Conservation (phyloP, 2,113 vertebrate species). For the Ophthalmolycus amberensis region DNA sequence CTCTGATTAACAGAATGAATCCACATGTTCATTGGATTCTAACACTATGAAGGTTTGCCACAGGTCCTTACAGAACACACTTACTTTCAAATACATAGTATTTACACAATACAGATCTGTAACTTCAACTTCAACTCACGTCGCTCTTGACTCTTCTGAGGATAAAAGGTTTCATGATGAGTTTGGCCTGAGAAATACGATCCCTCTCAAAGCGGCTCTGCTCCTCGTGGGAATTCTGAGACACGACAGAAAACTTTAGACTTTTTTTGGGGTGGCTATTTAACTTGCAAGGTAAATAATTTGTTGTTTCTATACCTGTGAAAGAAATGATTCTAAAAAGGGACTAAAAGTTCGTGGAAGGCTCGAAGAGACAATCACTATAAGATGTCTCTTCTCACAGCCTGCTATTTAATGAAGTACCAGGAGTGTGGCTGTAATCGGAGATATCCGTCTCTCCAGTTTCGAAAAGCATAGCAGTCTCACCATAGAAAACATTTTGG, state of each 20-base stretch:
- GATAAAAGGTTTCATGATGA: constrained; percentile 99
- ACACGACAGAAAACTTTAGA: constrained; percentile 35
- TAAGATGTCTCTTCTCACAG: neutral
- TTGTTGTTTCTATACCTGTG: neutral
- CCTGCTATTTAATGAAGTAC: neutral
- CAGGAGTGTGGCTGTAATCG: neutral
- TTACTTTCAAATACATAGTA: neutral
- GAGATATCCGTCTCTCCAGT: neutral
- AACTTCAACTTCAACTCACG: constrained; percentile 75
- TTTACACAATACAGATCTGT: neutral
- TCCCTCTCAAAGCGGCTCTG: constrained; percentile 93
- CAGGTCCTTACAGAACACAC: neutral
- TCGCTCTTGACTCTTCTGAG: constrained; percentile 94
- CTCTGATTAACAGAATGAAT: neutral
- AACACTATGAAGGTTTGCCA: neutral
- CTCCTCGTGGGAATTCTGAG: constrained; percentile 92
- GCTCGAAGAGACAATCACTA: neutral
- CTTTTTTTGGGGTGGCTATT: neutral
- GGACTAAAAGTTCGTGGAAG: neutral
- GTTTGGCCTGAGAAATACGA: constrained; percentile 94
- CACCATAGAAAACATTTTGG: constrained; percentile 96
- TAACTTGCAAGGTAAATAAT: neutral
- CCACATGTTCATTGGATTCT: neutral
- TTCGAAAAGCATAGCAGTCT: neutral
- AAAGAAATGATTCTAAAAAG: neutral